phyloP scores from a whole-genome alignment of 1,140 invertebrate species.

The Drosophila sproati region DNA sequence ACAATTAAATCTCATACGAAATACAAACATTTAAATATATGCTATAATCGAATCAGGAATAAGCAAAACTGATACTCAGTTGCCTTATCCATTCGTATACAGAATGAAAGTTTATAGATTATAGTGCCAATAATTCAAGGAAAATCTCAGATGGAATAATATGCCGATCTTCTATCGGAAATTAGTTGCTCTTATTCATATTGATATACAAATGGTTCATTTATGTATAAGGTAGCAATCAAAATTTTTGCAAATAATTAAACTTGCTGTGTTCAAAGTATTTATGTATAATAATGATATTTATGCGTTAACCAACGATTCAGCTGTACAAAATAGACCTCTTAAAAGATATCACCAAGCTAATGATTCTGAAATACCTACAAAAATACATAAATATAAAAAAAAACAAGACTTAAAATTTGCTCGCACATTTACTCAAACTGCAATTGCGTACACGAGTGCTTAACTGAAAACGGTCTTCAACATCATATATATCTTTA shows the following conservation, averaged over 20 bases:
- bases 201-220: neutral
- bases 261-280: constrained; percentile 34
- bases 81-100: constrained; percentile 26
- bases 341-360: constrained; percentile 20
- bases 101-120: constrained; percentile 26
- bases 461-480: constrained; percentile 18
- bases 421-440: constrained; percentile 1
- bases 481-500: constrained; percentile 9
- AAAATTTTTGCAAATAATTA: constrained; percentile 19
- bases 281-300: constrained; percentile 8
- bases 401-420: constrained; percentile 34
- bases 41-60: constrained; percentile 22
- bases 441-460: constrained; percentile 20
- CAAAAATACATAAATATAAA: constrained; percentile 10
- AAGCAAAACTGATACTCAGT: constrained; percentile 12
- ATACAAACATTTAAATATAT: neutral
- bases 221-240: constrained; percentile 19
- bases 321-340: constrained; percentile 22
- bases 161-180: constrained; percentile 21
- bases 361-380: constrained; percentile 30
- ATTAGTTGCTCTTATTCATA: constrained; percentile 32
- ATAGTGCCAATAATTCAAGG: constrained; percentile 48
- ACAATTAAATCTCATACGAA: constrained; percentile 17
- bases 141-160: constrained; percentile 50
- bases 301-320: constrained; percentile 16